A percentile compares a stretch with the other conserved stretches of the same genome.
phyloP scores from a whole-genome alignment of 1,140 invertebrate species.

The Eupristina koningsbergeri region DNA sequence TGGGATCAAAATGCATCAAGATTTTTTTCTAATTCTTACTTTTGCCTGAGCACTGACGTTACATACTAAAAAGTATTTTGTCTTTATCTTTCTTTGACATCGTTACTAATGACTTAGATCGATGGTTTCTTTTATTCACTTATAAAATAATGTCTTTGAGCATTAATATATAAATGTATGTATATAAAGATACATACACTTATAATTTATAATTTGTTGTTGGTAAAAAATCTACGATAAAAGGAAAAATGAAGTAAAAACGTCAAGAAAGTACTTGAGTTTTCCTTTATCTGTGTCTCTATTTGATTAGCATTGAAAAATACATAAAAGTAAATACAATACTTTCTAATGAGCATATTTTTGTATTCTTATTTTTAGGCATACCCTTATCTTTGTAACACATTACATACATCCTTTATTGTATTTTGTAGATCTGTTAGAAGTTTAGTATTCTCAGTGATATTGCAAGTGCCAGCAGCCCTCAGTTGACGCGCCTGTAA shows the following conservation, averaged over 20 bases:
- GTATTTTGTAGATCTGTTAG: constrained; percentile 85
- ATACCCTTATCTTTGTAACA: constrained; percentile 82
- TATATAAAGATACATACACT: constrained; percentile 32
- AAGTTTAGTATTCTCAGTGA: constrained; percentile 79
- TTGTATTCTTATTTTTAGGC: neutral
- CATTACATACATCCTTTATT: constrained; percentile 86
- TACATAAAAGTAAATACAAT: neutral
- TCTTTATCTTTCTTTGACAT: constrained; percentile 46
- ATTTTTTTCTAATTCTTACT: constrained; percentile 10
- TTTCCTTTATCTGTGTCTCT: neutral
- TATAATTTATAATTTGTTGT: constrained; percentile 34
- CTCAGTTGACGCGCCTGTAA: constrained; percentile 83
- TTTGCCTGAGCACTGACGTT: constrained; percentile 27
- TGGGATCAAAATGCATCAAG: constrained; percentile 35
- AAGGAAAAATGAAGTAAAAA: constrained; percentile 27
- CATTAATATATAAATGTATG: too few species aligned
- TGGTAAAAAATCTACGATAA: constrained; percentile 22
- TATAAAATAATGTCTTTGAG: constrained; percentile 49
- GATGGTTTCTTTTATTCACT: constrained; percentile 45
- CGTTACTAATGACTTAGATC: constrained; percentile 65
- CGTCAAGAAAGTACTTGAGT: neutral
- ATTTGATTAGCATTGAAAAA: constrained; percentile 33
- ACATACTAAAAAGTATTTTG: constrained; percentile 38
- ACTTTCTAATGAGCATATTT: neutral
- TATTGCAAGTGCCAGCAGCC: constrained; percentile 81